Conservation (phyloP, 2,888 invertebrate genomes). For the Camponotus fellah region DNA sequence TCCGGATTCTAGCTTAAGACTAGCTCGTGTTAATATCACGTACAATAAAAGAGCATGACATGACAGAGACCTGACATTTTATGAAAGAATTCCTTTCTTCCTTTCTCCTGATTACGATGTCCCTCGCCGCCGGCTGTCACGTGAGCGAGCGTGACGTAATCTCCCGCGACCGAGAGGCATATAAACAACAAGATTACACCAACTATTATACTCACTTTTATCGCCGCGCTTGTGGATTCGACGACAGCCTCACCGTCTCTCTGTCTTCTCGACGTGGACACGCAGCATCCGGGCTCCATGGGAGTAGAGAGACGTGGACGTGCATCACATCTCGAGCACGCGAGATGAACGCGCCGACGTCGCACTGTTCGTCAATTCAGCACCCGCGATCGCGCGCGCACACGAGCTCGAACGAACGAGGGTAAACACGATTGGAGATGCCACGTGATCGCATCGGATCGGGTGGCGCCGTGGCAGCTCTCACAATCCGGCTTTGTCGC, state of each 20-base stretch:
- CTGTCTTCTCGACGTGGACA: not conserved
- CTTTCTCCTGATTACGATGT: not conserved
- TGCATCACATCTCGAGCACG: conserved; percentile 8
- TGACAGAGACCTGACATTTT: conserved; percentile 31
- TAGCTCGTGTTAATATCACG: not conserved
- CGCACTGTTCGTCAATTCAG: conserved; percentile 13
- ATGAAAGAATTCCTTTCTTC: not conserved
- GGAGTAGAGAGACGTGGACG: not conserved
- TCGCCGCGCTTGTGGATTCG: not conserved
- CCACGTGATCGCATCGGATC: conserved; percentile 43
- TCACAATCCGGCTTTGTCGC: conserved; percentile 51
- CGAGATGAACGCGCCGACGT: conserved; percentile 28
- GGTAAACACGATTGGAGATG: conserved; percentile 18
- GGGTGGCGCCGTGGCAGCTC: conserved; percentile 58
- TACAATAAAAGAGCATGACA: not conserved
- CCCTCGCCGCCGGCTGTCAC: conserved; percentile 60
- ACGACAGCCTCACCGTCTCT: not conserved
- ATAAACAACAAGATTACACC: conserved; percentile 10
- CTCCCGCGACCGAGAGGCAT: not conserved
- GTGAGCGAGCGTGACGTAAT: conserved; percentile 52
- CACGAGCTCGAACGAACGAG: conserved; percentile 39
- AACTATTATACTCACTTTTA: conserved; percentile 17
- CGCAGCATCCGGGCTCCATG: conserved; percentile 20
- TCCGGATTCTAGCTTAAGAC: not conserved
- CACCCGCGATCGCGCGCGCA: conserved; percentile 18